Base-by-base conservation (phyloP, 2,888 invertebrate genomes). In the Caenorhabditis parvicauda region DNA sequence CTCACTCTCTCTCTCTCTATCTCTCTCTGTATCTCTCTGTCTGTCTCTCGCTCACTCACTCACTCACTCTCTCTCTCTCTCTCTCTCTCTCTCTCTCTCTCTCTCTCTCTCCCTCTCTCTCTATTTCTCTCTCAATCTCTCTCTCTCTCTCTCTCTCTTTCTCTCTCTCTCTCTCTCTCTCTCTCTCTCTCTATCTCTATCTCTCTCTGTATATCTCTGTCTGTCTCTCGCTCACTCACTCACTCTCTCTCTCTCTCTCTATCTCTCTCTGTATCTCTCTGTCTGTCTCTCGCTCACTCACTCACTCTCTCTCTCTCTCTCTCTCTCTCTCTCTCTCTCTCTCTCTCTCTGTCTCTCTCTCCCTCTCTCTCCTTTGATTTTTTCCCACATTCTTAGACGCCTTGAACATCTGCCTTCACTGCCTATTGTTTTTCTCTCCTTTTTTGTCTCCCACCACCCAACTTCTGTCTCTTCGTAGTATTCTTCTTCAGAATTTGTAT, bases 361-460 rank as follows among this genome's bases (percentile, higher is more conserved):
- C 28, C 41, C 35, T 32, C 24, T 29, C 35, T 25, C 24, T 28
- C 37, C 47, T 37, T 49, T 49, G 21, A 25, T 22, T 14, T 47
- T 21, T 50, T 25, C 6, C 32, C 25, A 28, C 19, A 12, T 37
- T 17, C 48, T 55, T 55, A 60, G 54, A 55, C 39, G 59, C 59
- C 54, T 54, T 55, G 55, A 55, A 55, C 55, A 55, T 60, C 55
- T 37, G 27, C n/a, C n/a, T n/a, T n/a, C n/a, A n/a, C n/a, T n/a
- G n/a, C n/a, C n/a, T n/a, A n/a, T n/a, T n/a, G n/a, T 39, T 49
- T 51, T 41, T 45, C 49, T 35, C 46, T 50, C 45, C 48, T 43
- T 45, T 39, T 44, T 41, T 22, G 53, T 38, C 22, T 27, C 42
- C 29, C 28, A 19, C 21, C 21, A 21, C 35, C 19, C 4, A 12